Evolutionary conservation across 2,113 vertebrate genomes (phyloP), one percentile per base, ranked within the genome.

Genomic region (Psittacus erithacus): DNA sequence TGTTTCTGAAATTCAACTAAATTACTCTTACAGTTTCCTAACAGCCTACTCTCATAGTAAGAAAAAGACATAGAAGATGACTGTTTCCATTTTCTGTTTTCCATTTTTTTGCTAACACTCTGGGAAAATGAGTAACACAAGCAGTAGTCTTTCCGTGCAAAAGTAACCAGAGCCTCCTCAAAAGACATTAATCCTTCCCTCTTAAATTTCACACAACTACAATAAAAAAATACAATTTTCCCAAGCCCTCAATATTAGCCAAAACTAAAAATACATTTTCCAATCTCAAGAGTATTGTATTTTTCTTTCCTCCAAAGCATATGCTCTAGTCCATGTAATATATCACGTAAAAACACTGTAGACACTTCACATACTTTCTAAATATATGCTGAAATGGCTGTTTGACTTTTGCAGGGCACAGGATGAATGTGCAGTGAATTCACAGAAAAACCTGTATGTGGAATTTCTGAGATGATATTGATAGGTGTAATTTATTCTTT

Each of bases 321-420:
- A n/a, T 70, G 19, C 39, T 88, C 5, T 85, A 33, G 25, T 79
- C n/a, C 31, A 24, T 52, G 39, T 55, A 91, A 84, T 59, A 39
- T n/a, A 50, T 60, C 1, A 6, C 35, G 28, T 47, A 44, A 89
- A 96, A 95, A 38, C 18, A 65, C 55, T 39, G 19, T 29, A 50
- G 52, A 39, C 8, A 43, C 8, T 44, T 27, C 39, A 35, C 3
- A 1, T 65, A 25, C 27, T 73, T 59, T 55, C 41, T 44, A 65
- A 92, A 74, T 70, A 60, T 9, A 52, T 65, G 22, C 19, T 77
- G 59, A 90, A 81, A 82, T 24, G 12, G 29, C 38, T 91, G 46
- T 95, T 87, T 94, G 75, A 74, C 44, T 90, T 91, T 92, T 93
- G 73, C 76, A 74, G 63, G 33, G 25, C n/a, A 74, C 5, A 80